Evolutionary conservation across 2,888 invertebrate genomes (phyloP).

Genomic region (Pantelozetes paolii): DNA sequence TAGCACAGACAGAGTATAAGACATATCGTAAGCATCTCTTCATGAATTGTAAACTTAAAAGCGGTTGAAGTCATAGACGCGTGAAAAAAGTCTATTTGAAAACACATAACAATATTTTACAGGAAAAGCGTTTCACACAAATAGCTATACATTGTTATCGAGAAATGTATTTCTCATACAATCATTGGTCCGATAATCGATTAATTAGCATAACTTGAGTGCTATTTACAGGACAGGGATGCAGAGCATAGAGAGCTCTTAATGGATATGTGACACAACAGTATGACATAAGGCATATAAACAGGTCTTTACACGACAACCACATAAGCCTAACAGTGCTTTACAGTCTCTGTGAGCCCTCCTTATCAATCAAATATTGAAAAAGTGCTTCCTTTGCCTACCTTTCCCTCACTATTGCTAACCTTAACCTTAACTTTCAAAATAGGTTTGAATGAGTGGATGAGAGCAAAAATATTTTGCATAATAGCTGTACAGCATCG

Average conservation of each 20-base stretch:
- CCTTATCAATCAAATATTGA: constrained; percentile 28
- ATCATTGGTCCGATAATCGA: constrained; percentile 1
- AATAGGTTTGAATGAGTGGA: background rate
- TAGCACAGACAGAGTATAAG: too few species aligned
- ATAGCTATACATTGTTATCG: background rate
- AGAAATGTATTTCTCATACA: background rate
- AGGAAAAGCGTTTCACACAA: constrained; percentile 1
- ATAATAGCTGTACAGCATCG: background rate
- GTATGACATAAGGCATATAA: constrained; percentile 20
- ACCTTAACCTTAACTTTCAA: constrained; percentile 19
- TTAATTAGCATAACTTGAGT: constrained; percentile 27
- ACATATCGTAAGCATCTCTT: background rate
- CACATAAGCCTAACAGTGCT: background rate
- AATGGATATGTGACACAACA: constrained; percentile 28
- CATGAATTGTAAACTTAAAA: background rate
- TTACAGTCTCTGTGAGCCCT: background rate
- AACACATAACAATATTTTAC: background rate
- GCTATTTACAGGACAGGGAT: background rate
- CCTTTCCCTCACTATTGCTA: background rate
- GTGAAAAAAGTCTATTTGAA: background rate
- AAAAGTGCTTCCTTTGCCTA: constrained; percentile 26
- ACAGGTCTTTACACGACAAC: background rate
- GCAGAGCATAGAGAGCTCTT: background rate
- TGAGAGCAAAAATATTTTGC: background rate
- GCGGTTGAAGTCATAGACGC: background rate